phyloP scores from a whole-genome alignment of 2,113 vertebrate species.

The Brevimyrus niger region DNA sequence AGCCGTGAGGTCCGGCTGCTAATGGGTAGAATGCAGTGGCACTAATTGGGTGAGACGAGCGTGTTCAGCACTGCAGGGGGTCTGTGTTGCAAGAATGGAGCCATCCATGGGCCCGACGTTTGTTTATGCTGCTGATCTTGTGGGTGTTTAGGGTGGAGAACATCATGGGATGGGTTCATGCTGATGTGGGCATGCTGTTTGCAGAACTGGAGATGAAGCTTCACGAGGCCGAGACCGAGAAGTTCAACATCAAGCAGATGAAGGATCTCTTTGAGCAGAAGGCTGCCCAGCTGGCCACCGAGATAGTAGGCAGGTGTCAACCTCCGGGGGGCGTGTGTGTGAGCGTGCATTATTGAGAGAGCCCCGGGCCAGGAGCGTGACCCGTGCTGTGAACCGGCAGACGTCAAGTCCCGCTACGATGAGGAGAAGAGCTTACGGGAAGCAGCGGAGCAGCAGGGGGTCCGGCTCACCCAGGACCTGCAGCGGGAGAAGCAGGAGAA shows the following conservation, averaged over 20 bases:
- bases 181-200: not conserved
- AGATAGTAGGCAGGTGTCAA: conserved; percentile 83
- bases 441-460: conserved; percentile 71
- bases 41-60: not conserved
- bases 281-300: conserved; percentile 89
- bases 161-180: not conserved
- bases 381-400: conserved; percentile 47
- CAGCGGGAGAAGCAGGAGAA: conserved; percentile 66
- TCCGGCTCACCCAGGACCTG: conserved; percentile 70
- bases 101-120: not conserved
- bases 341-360: not conserved
- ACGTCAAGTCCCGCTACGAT: conserved; percentile 89
- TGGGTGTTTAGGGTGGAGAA: not conserved
- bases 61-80: not conserved
- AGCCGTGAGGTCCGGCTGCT: not conserved
- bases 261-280: conserved; percentile 99
- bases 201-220: conserved; percentile 79
- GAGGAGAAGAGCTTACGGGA: conserved; percentile 85
- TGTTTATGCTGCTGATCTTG: not conserved
- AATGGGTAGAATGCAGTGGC: not conserved
- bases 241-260: conserved; percentile 98
- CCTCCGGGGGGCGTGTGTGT: not conserved
- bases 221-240: conserved; percentile 87
- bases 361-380: not conserved
- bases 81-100: not conserved